These are phyloP conservation scores for Drosophila pseudotalamancana DNA, from an alignment of 2,888 invertebrate genomes.

Conservation along the genomic window DNA sequence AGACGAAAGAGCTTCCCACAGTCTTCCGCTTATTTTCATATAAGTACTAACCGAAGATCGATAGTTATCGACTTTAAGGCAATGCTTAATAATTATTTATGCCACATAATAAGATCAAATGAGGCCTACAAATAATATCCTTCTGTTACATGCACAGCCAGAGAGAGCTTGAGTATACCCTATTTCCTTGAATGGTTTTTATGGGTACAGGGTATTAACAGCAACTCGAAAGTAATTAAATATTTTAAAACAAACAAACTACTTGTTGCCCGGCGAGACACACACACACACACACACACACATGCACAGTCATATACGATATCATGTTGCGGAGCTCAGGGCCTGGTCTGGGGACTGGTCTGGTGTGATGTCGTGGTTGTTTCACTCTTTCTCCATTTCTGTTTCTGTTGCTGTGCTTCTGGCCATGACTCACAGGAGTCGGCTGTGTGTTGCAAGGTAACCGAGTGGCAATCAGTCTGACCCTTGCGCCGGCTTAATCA, in stretches of 20 bases:
- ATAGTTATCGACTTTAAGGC: not conserved
- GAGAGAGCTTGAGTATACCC: not conserved
- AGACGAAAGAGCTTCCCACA: no score
- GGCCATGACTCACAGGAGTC: conserved; percentile 68
- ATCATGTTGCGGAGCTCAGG: conserved; percentile 56
- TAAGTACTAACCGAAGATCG: not conserved
- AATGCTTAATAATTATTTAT: not conserved
- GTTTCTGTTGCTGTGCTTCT: conserved; percentile 36
- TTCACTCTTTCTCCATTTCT: conserved; percentile 10
- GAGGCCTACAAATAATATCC: not conserved
- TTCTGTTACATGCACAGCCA: not conserved
- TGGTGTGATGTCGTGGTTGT: no score
- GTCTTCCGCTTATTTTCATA: no score
- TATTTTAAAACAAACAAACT: conserved; percentile 73
- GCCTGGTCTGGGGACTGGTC: conserved; percentile 24
- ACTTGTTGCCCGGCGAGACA: conserved; percentile 64
- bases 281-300: conserved; percentile 6
- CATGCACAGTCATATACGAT: conserved; percentile 31
- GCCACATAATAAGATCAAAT: no score
- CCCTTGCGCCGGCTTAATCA: conserved; percentile 64
- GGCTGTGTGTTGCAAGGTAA: conserved; percentile 34
- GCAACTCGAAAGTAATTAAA: conserved; percentile 70
- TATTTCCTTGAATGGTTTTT: not conserved
- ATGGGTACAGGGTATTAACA: conserved; percentile 14
- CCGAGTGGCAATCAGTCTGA: conserved; percentile 39